Evolutionary conservation across 2,888 invertebrate genomes (phyloP).

Genomic region (Laspeyria flexula): DNA sequence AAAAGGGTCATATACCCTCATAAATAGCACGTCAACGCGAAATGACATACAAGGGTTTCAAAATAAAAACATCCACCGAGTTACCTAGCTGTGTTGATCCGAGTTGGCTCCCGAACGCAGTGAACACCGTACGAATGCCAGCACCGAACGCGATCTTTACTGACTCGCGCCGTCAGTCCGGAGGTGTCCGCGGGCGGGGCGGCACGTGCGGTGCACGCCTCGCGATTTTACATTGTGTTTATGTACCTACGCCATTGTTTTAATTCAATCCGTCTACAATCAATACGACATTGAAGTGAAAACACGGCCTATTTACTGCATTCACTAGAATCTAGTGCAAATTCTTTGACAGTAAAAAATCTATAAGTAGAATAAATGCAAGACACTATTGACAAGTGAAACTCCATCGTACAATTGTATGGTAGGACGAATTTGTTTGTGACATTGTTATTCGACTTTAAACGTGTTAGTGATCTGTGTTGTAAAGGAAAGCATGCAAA

Average conservation of each 20-base stretch:
- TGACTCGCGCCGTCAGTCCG: conserved; percentile 67
- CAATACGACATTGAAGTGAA: conserved; percentile 72
- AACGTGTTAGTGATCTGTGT: conserved; percentile 72
- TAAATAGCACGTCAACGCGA: conserved; percentile 31
- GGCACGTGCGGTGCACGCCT: conserved; percentile 83
- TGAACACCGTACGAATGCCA: conserved; percentile 66
- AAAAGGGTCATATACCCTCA: conserved; percentile 10
- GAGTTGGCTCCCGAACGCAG: conserved; percentile 59
- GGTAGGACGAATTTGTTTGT: conserved; percentile 65
- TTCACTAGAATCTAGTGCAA: conserved; percentile 55
- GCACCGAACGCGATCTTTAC: conserved; percentile 77
- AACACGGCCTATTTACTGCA: conserved; percentile 64
- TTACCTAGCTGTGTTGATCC: conserved; percentile 51
- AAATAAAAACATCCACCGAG: conserved; percentile 65
- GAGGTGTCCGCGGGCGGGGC: conserved; percentile 83
- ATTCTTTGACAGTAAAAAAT: conserved; percentile 56
- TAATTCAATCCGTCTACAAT: conserved; percentile 75
- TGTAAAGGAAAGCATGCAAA: conserved; percentile 74
- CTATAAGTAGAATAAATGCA: conserved; percentile 54
- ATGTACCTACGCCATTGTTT: conserved; percentile 70
- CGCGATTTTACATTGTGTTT: conserved; percentile 80
- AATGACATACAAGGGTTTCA: conserved; percentile 58
- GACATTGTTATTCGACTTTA: conserved; percentile 70
- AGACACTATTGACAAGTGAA: conserved; percentile 82
- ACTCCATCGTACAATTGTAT: conserved; percentile 74